Evolutionary conservation across 2,113 vertebrate genomes (phyloP).

Genomic region (Chauna torquata): DNA sequence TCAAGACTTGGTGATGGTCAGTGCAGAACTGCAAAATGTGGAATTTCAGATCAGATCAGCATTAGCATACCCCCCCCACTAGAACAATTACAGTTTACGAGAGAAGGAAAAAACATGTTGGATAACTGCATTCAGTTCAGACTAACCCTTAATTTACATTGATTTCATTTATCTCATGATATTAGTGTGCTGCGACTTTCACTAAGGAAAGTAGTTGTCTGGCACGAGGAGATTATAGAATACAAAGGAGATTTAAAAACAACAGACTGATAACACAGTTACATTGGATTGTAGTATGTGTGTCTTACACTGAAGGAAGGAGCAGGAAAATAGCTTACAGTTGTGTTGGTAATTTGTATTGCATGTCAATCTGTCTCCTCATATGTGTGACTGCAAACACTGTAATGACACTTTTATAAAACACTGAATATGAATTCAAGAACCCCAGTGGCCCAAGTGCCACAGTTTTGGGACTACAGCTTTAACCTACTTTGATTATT

Average conservation of each 20-base stretch:
- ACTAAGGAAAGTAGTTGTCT: not conserved
- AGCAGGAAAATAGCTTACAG: not conserved
- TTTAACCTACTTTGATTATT: not conserved
- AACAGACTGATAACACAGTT: not conserved
- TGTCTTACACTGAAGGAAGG: not conserved
- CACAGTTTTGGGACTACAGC: not conserved
- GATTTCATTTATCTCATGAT: not conserved
- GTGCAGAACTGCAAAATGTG: not conserved
- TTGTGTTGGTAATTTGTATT: not conserved
- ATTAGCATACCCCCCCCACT: not conserved
- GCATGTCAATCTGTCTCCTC: not conserved
- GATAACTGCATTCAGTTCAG: not conserved
- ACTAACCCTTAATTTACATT: not conserved
- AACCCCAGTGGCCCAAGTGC: not conserved
- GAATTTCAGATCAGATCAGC: not conserved
- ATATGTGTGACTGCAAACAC: not conserved
- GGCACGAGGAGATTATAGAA: not conserved
- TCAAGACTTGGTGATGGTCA: not conserved
- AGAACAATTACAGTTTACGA: not conserved
- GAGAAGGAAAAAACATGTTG: not conserved
- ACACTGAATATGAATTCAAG: too few species aligned
- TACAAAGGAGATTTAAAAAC: not conserved
- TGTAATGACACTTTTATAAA: not conserved
- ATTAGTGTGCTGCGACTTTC: not conserved
- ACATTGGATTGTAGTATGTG: too few species aligned